Evolutionary conservation across 1,140 invertebrate species (phyloP).

Genomic region (Lamellibrachia luymesi): DNA sequence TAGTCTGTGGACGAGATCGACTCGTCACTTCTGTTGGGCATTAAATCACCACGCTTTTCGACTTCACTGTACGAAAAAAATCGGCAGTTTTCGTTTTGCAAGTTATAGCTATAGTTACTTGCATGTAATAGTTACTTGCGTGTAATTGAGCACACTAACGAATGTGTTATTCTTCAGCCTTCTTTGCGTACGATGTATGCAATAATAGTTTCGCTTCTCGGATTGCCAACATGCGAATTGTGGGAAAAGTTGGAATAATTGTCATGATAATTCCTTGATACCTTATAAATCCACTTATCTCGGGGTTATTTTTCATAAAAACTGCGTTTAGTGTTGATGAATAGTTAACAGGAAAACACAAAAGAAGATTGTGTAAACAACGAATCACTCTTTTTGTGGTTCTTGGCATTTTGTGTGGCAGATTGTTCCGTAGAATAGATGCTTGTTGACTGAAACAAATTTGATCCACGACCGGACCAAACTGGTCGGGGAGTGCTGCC

Average conservation of each 20-base stretch:
- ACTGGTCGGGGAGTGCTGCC: not conserved
- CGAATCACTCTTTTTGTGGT: not conserved
- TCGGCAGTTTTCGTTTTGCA: not conserved
- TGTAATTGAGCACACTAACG: not conserved
- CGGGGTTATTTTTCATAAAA: not conserved
- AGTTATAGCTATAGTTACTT: not conserved
- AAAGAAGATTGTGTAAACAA: not conserved
- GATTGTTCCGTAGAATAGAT: not conserved
- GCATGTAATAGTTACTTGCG: too few species aligned
- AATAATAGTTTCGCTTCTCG: not conserved
- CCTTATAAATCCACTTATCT: too few species aligned
- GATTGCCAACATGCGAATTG: not conserved
- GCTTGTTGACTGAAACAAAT: not conserved
- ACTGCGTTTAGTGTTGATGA: not conserved
- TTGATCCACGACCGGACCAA: not conserved
- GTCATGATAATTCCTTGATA: not conserved
- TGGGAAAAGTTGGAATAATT: not conserved
- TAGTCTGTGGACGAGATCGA: not conserved
- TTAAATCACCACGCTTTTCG: not conserved
- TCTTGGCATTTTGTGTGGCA: not conserved
- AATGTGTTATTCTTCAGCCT: not conserved
- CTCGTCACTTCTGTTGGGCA: not conserved
- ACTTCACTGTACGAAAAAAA: not conserved
- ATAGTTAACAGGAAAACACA: not conserved
- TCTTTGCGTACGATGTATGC: not conserved